Evolutionary conservation across 2,113 vertebrate species (phyloP).

Genomic region (Miniopterus natalensis): DNA sequence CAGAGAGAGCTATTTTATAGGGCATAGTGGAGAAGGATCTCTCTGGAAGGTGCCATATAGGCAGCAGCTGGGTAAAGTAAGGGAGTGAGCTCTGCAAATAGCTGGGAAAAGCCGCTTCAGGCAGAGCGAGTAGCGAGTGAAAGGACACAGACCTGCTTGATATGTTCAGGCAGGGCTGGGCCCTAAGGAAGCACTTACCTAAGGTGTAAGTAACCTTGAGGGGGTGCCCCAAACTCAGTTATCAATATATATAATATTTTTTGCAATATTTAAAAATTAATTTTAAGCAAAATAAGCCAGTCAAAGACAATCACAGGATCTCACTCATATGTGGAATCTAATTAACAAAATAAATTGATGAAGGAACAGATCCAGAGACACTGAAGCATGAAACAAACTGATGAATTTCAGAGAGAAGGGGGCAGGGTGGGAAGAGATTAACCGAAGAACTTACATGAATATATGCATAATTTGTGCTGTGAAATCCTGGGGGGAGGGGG

Average conservation of each 20-base stretch:
- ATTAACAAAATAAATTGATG: too few species aligned
- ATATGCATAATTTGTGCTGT: too few species aligned
- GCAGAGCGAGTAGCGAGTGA: background rate
- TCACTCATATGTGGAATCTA: too few species aligned
- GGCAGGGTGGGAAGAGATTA: too few species aligned
- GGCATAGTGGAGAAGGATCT: background rate
- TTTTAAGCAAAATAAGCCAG: background rate
- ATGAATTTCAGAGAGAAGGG: too few species aligned
- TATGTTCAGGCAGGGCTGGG: background rate
- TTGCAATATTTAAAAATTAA: background rate
- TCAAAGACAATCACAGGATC: too few species aligned
- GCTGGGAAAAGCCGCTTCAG: background rate
- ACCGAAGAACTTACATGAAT: too few species aligned
- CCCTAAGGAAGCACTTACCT: background rate
- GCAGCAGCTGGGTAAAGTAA: background rate
- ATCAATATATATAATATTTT: background rate
- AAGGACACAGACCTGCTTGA: background rate
- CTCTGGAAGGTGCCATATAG: background rate
- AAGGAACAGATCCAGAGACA: too few species aligned
- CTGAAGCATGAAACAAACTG: too few species aligned
- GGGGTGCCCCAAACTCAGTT: background rate
- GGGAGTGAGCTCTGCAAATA: background rate
- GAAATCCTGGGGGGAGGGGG: too few species aligned
- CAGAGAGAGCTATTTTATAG: background rate
- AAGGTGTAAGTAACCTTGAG: background rate